Conservation (phyloP, 2,113 vertebrate genomes). For the Calyptomena viridis region DNA sequence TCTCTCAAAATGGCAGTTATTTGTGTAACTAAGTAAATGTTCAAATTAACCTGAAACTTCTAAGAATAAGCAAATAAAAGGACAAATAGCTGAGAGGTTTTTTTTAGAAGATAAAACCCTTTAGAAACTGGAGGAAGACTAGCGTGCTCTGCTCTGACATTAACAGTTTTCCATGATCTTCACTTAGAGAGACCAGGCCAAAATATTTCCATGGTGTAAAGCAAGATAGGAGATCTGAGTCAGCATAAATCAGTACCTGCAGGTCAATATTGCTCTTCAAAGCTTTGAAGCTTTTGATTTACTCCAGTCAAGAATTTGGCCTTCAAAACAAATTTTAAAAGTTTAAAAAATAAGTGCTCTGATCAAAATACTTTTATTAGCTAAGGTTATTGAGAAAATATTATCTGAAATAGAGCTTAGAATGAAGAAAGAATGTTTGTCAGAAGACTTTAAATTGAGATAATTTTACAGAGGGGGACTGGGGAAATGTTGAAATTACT, state of each 20-base stretch:
- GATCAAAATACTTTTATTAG: not conserved
- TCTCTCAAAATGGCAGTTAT: not conserved
- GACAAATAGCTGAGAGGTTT: not conserved
- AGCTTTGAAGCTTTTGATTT: not conserved
- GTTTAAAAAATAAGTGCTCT: not conserved
- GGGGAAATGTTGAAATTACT: not conserved
- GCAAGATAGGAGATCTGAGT: not conserved
- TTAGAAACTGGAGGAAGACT: not conserved
- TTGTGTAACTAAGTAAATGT: not conserved
- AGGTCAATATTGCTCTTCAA: not conserved
- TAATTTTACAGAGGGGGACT: not conserved
- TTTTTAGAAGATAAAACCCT: not conserved
- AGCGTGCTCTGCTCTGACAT: not conserved
- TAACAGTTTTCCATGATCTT: not conserved
- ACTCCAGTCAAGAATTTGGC: not conserved
- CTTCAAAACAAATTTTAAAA: not conserved
- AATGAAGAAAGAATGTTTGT: slow-evolving; percentile 13
- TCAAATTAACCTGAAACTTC: not conserved
- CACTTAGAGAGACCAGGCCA: not conserved
- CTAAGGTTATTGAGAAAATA: not conserved
- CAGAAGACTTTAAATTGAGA: not conserved
- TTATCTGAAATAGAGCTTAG: not conserved
- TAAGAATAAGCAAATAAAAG: not conserved
- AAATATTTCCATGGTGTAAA: not conserved
- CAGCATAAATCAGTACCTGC: not conserved